These are phyloP conservation scores for Abrostola tripartita DNA, from an alignment of 2,888 invertebrate species.

Conservation along the genomic window DNA sequence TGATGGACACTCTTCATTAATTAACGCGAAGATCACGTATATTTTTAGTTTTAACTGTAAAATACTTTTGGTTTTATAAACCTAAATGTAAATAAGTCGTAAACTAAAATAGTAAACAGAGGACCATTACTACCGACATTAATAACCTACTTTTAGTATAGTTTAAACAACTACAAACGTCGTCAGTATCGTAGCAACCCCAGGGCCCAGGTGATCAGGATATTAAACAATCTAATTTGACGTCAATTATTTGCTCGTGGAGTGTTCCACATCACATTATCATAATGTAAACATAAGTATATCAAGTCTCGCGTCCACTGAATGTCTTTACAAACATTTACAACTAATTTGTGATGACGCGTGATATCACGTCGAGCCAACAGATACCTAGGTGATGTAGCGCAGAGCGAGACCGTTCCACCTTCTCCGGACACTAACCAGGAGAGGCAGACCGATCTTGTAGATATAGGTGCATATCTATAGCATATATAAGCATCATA, in stretches of 20 bases:
- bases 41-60: slow-evolving; percentile 10
- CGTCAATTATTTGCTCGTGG: slow-evolving; percentile 6
- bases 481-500: too few species aligned
- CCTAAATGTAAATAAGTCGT: slow-evolving; percentile 17
- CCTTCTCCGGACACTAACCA: too few species aligned
- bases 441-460: too few species aligned
- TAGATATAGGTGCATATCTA: too few species aligned
- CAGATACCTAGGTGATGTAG: too few species aligned
- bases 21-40: background rate
- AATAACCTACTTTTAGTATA: slow-evolving; percentile 25
- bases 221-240: background rate
- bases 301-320: background rate
- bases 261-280: slow-evolving; percentile 9
- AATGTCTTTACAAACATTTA: background rate
- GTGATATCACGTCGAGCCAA: too few species aligned
- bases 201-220: background rate
- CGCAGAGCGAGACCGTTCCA: too few species aligned
- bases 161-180: slow-evolving; percentile 2
- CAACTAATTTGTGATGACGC: background rate
- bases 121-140: slow-evolving; percentile 9
- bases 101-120: slow-evolving; percentile 29
- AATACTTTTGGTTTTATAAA: slow-evolving; percentile 3
- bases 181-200: background rate
- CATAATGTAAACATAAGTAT: slow-evolving; percentile 16
- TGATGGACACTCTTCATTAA: background rate